Evolutionary conservation across 2,113 vertebrate genomes (phyloP).

Genomic region (Larimichthys crocea): DNA sequence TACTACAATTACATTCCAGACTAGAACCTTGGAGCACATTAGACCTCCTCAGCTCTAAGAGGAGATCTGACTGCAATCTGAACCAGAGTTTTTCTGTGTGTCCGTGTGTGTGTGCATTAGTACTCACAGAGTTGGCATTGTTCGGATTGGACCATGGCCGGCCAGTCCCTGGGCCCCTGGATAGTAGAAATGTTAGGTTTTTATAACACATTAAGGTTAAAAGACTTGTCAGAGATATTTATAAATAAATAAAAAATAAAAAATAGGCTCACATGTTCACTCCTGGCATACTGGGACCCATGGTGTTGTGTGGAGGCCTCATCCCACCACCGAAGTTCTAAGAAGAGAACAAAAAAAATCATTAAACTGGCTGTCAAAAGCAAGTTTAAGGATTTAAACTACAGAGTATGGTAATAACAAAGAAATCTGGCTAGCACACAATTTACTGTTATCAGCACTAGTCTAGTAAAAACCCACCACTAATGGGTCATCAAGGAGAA

Average conservation of each 20-base stretch:
- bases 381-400: neutral
- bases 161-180: constrained; percentile 93
- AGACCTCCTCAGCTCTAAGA: constrained; percentile 36
- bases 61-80: constrained; percentile 59
- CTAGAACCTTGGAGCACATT: constrained; percentile 54
- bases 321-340: constrained; percentile 98
- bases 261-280: constrained; percentile 95
- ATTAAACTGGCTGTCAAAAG: neutral
- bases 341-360: constrained; percentile 71
- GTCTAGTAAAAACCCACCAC: neutral
- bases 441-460: neutral
- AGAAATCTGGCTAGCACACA: constrained; percentile 16
- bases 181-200: constrained; percentile 19
- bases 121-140: constrained; percentile 97
- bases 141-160: constrained; percentile 98
- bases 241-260: neutral
- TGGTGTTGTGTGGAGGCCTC: constrained; percentile 98
- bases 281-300: constrained; percentile 98
- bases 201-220: constrained; percentile 1
- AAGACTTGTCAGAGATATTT: neutral
- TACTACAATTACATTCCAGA: constrained; percentile 74
- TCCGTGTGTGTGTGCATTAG: constrained; percentile 5
- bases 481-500: neutral
- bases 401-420: neutral
- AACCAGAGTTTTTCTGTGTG: constrained; percentile 41